phyloP scores from a whole-genome alignment of 1,140 invertebrate genomes.

The Akabosia matsudoensis region DNA sequence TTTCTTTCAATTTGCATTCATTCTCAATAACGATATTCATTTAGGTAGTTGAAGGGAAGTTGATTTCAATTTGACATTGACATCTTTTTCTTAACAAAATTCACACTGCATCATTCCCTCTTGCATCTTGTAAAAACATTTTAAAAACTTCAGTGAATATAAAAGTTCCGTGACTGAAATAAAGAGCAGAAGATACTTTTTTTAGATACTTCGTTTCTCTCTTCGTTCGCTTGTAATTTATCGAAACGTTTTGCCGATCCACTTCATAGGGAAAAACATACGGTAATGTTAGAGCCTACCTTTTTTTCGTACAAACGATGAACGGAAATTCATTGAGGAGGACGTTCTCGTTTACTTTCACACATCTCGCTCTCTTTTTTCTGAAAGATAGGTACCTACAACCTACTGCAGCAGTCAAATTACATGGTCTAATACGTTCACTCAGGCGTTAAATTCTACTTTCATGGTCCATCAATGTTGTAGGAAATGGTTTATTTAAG shows the following conservation, averaged over 20 bases:
- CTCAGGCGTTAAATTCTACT: constrained; percentile 1
- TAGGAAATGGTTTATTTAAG: constrained; percentile 4
- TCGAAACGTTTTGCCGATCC: too few relatives aligned
- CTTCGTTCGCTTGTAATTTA: too few relatives aligned
- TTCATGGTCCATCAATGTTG: constrained; percentile 1
- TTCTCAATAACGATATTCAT: not conserved
- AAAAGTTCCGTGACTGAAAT: not conserved
- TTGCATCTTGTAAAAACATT: too few relatives aligned
- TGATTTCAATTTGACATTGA: not conserved
- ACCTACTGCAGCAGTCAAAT: not conserved
- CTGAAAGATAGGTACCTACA: too few relatives aligned
- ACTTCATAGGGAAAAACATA: too few relatives aligned
- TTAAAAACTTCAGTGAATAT: not conserved
- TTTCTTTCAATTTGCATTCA: not conserved
- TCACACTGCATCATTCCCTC: not conserved
- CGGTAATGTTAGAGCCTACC: too few relatives aligned
- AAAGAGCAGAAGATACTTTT: too few relatives aligned
- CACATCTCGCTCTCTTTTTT: too few relatives aligned
- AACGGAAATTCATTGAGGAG: too few relatives aligned
- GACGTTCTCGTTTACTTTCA: too few relatives aligned
- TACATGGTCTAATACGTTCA: not conserved
- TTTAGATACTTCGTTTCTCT: too few relatives aligned
- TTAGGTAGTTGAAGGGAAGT: not conserved
- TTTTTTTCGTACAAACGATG: too few relatives aligned
- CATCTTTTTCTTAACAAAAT: not conserved